Conservation (phyloP, 2,797 vertebrate genomes). For the Sebastes taczanowskii region DNA sequence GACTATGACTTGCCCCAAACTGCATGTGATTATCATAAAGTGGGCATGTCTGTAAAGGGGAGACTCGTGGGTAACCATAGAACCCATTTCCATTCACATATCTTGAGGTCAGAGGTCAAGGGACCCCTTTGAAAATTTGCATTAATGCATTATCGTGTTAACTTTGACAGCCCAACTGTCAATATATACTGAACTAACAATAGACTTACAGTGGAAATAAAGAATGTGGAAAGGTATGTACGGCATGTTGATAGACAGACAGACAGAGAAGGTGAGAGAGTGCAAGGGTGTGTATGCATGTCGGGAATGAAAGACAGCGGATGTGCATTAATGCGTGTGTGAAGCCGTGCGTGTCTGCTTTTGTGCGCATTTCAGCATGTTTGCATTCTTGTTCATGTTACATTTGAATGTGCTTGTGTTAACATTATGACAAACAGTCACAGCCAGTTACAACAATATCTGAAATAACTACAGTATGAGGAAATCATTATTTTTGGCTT, state of each 20-base stretch:
- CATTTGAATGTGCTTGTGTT: slow-evolving; percentile 18
- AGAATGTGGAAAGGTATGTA: neutral
- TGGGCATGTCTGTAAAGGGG: no score
- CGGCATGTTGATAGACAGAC: neutral
- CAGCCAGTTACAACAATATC: neutral
- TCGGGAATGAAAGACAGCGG: neutral
- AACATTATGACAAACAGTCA: neutral
- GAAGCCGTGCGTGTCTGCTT: neutral
- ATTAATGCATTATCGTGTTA: rapidly evolving
- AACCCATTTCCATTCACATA: no score
- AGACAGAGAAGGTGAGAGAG: neutral
- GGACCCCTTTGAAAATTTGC: no score
- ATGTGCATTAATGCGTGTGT: neutral
- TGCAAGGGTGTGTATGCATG: neutral
- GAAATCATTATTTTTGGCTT: slow-evolving; percentile 43
- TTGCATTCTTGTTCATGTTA: neutral
- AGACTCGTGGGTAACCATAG: no score
- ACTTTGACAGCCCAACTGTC: no score
- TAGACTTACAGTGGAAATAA: neutral
- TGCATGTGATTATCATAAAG: no score
- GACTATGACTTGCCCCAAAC: no score
- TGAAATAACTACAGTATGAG: slow-evolving; percentile 1
- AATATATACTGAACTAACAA: neutral
- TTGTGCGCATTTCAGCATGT: neutral
- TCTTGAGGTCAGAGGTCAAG: no score